These are phyloP conservation scores for Salmo trutta DNA, from an alignment of 2,797 vertebrate genomes.

Conservation along the genomic window DNA sequence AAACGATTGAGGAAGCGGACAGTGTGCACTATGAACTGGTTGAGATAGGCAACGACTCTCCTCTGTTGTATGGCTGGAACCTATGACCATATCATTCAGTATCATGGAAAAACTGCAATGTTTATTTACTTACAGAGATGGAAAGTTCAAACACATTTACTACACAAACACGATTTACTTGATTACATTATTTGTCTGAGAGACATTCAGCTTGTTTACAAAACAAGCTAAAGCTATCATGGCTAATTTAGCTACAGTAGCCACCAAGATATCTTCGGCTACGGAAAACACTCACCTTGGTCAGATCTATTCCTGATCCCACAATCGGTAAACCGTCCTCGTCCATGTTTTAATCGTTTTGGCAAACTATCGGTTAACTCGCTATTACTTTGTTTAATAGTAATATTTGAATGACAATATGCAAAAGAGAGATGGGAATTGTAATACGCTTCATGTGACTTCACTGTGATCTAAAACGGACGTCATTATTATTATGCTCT, in stretches of 20 bases:
- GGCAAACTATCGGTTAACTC: not conserved
- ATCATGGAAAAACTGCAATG: not conserved
- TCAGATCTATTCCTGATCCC: conserved; percentile 94
- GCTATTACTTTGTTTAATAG: not conserved
- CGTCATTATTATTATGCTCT: conserved; percentile 24
- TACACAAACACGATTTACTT: not conserved
- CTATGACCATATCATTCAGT: conserved; percentile 60
- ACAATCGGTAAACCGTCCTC: conserved; percentile 95
- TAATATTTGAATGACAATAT: not conserved
- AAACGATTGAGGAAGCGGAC: conserved; percentile 97
- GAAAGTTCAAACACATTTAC: not conserved
- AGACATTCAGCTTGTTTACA: not conserved
- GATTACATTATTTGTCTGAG: not conserved
- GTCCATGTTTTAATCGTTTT: conserved; percentile 77
- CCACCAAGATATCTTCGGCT: not conserved
- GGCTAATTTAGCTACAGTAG: not conserved
- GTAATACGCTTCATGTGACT: conserved; percentile 66
- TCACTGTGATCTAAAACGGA: conserved; percentile 16
- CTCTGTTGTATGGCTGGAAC: conserved; percentile 97
- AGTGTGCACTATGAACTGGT: conserved; percentile 97
- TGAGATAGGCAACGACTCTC: conserved; percentile 92
- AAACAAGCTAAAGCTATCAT: not conserved
- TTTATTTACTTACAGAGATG: not conserved
- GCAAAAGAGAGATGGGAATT: not conserved
- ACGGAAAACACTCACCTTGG: conserved; percentile 79